A percentile compares a stretch with the other conserved stretches of the same genome.
These are phyloP conservation scores for Mantis religiosa DNA, from an alignment of 2,888 invertebrate species.

Conservation along the genomic window DNA sequence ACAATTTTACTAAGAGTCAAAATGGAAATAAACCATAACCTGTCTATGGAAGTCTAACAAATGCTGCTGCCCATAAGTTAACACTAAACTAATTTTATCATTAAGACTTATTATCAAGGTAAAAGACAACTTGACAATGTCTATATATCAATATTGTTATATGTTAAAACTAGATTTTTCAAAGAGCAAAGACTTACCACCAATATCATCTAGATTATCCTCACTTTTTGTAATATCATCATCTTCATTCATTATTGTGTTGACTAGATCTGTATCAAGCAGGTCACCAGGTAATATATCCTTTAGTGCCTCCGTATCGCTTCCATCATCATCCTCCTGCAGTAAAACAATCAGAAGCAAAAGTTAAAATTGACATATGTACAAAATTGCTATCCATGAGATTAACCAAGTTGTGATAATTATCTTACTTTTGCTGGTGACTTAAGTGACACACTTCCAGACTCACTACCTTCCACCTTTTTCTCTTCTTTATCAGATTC, in stretches of 20 bases:
- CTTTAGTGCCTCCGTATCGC: conserved; percentile 59
- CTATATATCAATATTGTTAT: not conserved
- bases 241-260: conserved; percentile 63
- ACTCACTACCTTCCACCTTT: conserved; percentile 23
- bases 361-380: not conserved
- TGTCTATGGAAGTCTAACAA: no score
- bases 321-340: conserved; percentile 46
- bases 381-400: not conserved
- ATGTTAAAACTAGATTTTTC: conserved; percentile 2
- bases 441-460: conserved; percentile 24
- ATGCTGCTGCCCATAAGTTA: no score
- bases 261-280: conserved; percentile 61
- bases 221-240: conserved; percentile 52
- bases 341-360: not conserved
- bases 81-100: no score
- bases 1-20: no score
- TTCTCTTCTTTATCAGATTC: conserved; percentile 38
- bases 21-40: no score
- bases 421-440: conserved; percentile 32
- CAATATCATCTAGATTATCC: conserved; percentile 49
- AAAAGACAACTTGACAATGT: no score
- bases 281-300: conserved; percentile 63
- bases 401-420: not conserved
- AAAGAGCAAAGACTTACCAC: conserved; percentile 38
- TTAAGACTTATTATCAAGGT: no score